Base-by-base conservation (phyloP, 2,113 vertebrate genomes). In the Mesembrinibis cayennensis region DNA sequence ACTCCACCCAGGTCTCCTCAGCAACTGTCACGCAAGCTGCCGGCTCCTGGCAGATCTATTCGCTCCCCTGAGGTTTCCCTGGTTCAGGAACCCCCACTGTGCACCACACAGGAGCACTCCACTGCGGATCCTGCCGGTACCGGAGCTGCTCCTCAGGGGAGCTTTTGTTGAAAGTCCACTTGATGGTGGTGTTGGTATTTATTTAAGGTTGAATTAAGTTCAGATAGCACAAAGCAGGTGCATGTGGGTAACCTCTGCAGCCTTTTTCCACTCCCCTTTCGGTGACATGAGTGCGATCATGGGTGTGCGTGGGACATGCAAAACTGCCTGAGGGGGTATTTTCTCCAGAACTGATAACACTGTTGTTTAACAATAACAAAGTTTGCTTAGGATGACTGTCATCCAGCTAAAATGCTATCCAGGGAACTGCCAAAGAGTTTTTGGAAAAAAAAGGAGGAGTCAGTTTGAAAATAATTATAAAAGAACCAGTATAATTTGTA, bases 101-200 rank as follows among this genome's bases (percentile, higher is more conserved):
- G 29, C 21, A 25, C n/a, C 1, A 1, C 0, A 6, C 45, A 50
- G 6, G 53, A 58, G 32, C 13, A 1, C 23, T 76, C 8, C 1
- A 2, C n/a, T 66, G 70, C 3, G 6, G 21, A 34, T 27, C 9
- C 1, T 38, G 22, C 21, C 5, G 1, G 44, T 26, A 20, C 36
- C 1, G 3, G 73, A 59, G 21, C 32, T 44, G 20, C 12, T 78
- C 3, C 32, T 87, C 1, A 0, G 11, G 20, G 9, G 29, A 61
- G 15, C 17, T 59, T 45, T 62, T 50, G 47, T n/a, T 42, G 23
- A 74, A 93, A 80, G 61, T 26, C 49, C 15, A 22, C 36, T 49
- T 50, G 50, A 44, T 50, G 32, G 42, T 69, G 44, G 20, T 29
- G 6, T 36, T 40, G 30, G 4, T 52, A 42, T 42, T 84, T 72